Conservation (phyloP, 2,113 vertebrate genomes). For the Lepisosteus osseus region DNA sequence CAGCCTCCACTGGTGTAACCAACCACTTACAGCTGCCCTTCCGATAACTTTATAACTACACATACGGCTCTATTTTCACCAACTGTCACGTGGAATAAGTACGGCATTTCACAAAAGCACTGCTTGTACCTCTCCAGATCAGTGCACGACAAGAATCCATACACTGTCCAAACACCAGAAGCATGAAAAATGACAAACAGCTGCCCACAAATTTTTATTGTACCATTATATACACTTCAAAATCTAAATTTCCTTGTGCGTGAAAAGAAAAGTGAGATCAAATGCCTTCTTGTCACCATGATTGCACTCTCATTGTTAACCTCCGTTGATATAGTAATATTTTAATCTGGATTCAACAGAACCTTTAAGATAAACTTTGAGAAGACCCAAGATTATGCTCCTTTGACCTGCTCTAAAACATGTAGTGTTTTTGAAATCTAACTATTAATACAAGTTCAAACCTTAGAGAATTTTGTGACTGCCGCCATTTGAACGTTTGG, state of each 20-base stretch:
- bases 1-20: conserved; percentile 5
- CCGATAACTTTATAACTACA: neutral
- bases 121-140: neutral
- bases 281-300: too few relatives aligned
- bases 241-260: neutral
- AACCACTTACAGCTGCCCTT: conserved; percentile 13
- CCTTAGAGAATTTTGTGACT: too few relatives aligned
- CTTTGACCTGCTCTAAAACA: too few relatives aligned
- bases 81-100: neutral
- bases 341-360: too few relatives aligned
- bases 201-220: neutral
- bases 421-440: too few relatives aligned
- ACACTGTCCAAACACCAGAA: neutral
- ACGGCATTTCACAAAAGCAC: neutral
- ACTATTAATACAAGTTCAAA: too few relatives aligned
- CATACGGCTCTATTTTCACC: neutral
- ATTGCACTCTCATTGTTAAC: too few relatives aligned
- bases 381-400: too few relatives aligned
- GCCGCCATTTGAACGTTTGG: too few relatives aligned
- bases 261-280: neutral
- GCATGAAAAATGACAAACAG: conserved; percentile 8
- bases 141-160: neutral
- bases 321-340: too few relatives aligned
- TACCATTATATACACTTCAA: neutral
- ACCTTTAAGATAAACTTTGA: too few relatives aligned